Percentiles rank a stretch among this genome's conserved stretches.
These are phyloP conservation scores for Grus americana DNA, from an alignment of 2,113 vertebrate genomes.

Conservation along the genomic window DNA sequence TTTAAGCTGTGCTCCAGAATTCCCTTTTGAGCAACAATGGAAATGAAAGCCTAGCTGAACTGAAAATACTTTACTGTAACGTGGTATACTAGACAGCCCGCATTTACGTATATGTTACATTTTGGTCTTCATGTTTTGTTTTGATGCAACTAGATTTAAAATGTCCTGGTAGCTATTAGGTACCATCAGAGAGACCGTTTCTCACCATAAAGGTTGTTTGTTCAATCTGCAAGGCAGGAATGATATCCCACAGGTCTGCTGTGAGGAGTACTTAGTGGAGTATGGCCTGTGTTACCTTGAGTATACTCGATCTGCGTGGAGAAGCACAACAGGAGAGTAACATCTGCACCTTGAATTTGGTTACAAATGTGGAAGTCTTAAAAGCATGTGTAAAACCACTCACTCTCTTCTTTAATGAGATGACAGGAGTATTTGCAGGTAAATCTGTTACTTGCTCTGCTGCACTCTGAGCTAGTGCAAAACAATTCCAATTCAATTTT, in stretches of 20 bases:
- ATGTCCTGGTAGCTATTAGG: neutral
- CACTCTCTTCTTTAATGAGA: neutral
- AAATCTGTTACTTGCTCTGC: neutral
- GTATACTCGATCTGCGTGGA: neutral
- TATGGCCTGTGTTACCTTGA: accelerated
- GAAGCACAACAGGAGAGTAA: neutral
- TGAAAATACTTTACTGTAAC: neutral
- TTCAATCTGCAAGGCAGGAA: neutral
- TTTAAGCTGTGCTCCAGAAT: neutral
- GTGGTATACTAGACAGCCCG: neutral
- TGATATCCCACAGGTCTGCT: no score
- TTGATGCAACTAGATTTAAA: neutral
- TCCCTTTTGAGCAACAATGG: neutral
- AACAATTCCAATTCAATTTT: neutral
- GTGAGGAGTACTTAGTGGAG: neutral
- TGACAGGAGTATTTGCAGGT: neutral
- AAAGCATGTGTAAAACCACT: neutral
- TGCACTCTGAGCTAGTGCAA: neutral
- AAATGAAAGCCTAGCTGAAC: neutral
- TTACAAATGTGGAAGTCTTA: neutral
- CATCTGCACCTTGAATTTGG: neutral
- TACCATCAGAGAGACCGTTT: neutral
- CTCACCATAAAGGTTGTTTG: neutral
- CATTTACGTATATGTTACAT: accelerated
- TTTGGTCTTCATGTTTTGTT: neutral